Evolutionary conservation across 2,797 vertebrate genomes (phyloP), one percentile per base, ranked within the genome.

Genomic region (Clarias laeviceps): DNA sequence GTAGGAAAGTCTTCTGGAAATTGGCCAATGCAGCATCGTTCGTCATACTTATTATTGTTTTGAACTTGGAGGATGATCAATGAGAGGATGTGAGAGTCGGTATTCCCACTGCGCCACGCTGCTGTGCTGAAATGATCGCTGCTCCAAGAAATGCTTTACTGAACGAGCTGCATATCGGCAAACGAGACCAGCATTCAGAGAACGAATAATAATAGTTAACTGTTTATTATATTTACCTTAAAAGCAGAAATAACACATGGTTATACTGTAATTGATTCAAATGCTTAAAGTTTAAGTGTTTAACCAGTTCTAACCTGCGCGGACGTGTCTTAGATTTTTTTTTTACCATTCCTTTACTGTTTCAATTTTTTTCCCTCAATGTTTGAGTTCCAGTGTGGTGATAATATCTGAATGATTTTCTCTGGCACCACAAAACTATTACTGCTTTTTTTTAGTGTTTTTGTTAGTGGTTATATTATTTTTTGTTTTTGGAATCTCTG

Each of bases 11-110:
- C 79, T 79, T 83, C 34, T 86, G 80, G 82, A 50, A 62, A 83
- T 66, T 73, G 83, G 73, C 86, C 80, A 79, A 73, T 0, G 5
- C 45, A 20, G 34, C 24, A 37, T 37, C 32, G 20, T 87, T 86
- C 68, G 32, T 89, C 86, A 89, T 34, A 82, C 84, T 85, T 87
- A 88, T 90, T 83, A 83, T 84, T 85, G 59, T 85, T 86, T 87
- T 65, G 84, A 84, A 87, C 32, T 17, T 59, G 59, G 84, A 82
- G 82, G 64, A 82, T 89, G 87, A 91, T 90, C 86, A 91, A 90
- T 87, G 87, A 87, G 79, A 70, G 80, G 83, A 84, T 29, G 85
- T 29, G 40, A 79, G 62, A 82, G 29, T 65, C 82, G 56, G 88
- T 74, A 89, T 74, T 86, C 88, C 86, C 72, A 78, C 70, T 69